A percentile compares a stretch with the other conserved stretches of the same genome.
Conservation (phyloP, 2,797 vertebrate genomes). For the Anomalospiza imberbis region DNA sequence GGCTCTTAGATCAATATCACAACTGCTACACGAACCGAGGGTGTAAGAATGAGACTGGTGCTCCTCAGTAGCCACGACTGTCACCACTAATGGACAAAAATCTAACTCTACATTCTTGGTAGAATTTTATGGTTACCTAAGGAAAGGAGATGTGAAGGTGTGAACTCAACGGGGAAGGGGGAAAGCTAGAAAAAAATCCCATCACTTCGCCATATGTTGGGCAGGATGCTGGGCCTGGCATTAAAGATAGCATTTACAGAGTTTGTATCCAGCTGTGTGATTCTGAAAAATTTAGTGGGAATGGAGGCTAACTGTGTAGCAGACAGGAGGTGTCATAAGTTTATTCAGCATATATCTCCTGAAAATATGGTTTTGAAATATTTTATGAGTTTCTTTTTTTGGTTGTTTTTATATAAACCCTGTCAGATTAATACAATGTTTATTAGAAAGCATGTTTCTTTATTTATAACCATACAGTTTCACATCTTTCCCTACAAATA, state of each 20-base stretch:
- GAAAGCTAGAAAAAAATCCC: fast-evolving
- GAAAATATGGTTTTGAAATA: not conserved
- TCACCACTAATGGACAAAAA: not conserved
- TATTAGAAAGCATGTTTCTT: not conserved
- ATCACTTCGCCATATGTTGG: not conserved
- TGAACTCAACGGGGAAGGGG: not conserved
- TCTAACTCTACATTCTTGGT: not conserved
- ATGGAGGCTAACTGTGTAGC: not conserved
- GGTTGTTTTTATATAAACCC: not conserved
- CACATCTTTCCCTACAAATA: not conserved
- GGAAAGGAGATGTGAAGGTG: not conserved
- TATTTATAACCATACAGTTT: not conserved
- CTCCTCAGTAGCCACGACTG: not conserved
- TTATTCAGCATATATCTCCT: not conserved
- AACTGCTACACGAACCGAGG: not conserved
- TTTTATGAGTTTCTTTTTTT: not conserved
- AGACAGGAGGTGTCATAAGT: not conserved
- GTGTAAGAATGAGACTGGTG: not conserved
- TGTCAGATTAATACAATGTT: not conserved
- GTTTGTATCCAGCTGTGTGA: not conserved
- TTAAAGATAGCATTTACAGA: not conserved
- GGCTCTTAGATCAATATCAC: not conserved
- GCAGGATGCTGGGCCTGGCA: not conserved
- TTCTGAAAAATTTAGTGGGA: not conserved
- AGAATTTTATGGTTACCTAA: not conserved